These are phyloP conservation scores for Rotaria macrura DNA, from an alignment of 2,888 invertebrate genomes.

Conservation along the genomic window DNA sequence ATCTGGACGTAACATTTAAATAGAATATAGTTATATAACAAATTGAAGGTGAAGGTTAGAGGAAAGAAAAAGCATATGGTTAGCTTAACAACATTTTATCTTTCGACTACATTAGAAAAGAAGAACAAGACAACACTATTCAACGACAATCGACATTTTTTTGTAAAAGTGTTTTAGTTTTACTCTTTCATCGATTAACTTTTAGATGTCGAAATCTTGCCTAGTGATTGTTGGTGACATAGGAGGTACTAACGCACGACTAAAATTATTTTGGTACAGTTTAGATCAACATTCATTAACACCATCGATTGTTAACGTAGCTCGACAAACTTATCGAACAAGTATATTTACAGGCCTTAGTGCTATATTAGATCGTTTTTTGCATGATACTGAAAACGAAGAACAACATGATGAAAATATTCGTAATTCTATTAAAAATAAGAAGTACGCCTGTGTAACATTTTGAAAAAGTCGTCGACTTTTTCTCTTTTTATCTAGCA, in stretches of 20 bases:
- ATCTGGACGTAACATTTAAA: no score
- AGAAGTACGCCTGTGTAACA: background rate
- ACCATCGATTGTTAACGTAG: background rate
- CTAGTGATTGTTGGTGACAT: background rate
- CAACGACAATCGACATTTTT: background rate
- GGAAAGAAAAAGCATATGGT: background rate
- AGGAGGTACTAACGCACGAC: background rate
- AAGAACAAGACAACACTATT: background rate
- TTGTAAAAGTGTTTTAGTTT: background rate
- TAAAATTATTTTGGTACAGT: background rate
- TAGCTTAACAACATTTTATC: no score
- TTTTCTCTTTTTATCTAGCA: background rate
- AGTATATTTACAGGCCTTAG: background rate
- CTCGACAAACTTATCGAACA: slow-evolving; percentile 1
- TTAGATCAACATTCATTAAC: background rate
- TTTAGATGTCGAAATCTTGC: background rate
- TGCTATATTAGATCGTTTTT: background rate
- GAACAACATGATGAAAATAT: background rate
- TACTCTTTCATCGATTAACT: background rate
- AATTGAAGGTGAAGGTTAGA: background rate
- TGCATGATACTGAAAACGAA: background rate
- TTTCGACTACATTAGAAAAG: background rate
- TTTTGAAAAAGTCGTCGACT: background rate
- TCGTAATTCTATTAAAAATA: background rate
- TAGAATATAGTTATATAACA: no score